Base-by-base conservation (phyloP, 1,140 invertebrate genomes). In the Temnothorax curvispinosus region DNA sequence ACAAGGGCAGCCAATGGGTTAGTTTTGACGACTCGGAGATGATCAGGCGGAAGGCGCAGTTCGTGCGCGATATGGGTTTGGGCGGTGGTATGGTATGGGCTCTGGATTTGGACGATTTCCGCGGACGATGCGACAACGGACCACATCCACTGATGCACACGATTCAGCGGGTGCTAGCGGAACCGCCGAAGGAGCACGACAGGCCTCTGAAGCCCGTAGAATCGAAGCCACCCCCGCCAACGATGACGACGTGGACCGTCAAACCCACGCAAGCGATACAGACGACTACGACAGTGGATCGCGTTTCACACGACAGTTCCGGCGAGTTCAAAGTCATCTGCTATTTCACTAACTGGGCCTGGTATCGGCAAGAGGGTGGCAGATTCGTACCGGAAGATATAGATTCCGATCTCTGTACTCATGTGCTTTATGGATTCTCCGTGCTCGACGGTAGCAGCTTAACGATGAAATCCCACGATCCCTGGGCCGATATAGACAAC, bases 41-140 rank as follows among this genome's bases (percentile, higher is more conserved):
- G 95, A 97, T 98, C 4, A 96, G 96, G 58, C 96, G 96, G 74
- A 99, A 99, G 94, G 96, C 97, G 0, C 96, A 98, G 84, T 97
- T 97, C 87, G 96, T 98, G 3, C 96, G 97, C 87, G 96, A 97
- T 9, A 96, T 98, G 94, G 96, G 97, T 86, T 95, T 99, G 2
- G 98, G 97, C 0, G 98, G 98, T 65, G 98, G 97, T 15, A 99
- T 99, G 98, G 97, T 99, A 7, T 99, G 98, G 98, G 98, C 98
- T 0, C 94, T 99, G 5, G 98, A 96, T 92, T 91, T 96, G 1
- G 96, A 96, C 86, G 96, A 96, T 82, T 96, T 96, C 82, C 94
- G 93, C 58, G 95, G 95, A 75, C 92, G 96, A 72, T 98, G 98
- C 92, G 97, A 97, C 2, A 96, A 97, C 93, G 98, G 98, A 15